These are phyloP conservation scores for Cryptocephalus moraei DNA, from an alignment of 2,888 invertebrate species.

Conservation along the genomic window DNA sequence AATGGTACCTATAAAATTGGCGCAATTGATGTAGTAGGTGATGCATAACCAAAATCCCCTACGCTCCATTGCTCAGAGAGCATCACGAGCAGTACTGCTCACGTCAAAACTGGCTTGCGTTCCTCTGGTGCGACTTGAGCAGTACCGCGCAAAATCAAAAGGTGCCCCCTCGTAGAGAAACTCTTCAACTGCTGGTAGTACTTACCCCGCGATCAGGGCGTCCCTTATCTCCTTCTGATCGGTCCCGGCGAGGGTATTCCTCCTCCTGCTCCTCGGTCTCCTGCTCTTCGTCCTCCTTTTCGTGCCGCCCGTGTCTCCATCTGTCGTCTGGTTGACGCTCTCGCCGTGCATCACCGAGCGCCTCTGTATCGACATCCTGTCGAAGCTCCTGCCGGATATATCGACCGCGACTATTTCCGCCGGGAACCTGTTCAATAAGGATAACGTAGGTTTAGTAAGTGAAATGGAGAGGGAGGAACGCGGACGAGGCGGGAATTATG, in stretches of 20 bases:
- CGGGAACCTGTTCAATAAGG: slow-evolving; percentile 55
- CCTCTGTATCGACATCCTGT: slow-evolving; percentile 77
- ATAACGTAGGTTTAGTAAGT: no score
- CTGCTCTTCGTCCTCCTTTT: slow-evolving; percentile 63
- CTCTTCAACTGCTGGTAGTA: not conserved
- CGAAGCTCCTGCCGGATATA: slow-evolving; percentile 78
- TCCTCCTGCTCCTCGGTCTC: slow-evolving; percentile 70
- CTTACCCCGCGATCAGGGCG: slow-evolving; percentile 70
- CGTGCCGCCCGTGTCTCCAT: slow-evolving; percentile 35
- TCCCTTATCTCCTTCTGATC: slow-evolving; percentile 83
- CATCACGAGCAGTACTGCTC: no score
- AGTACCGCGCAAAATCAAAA: not conserved
- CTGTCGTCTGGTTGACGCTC: slow-evolving; percentile 28
- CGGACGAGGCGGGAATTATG: no score
- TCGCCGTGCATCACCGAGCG: slow-evolving; percentile 61
- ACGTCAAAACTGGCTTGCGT: not conserved
- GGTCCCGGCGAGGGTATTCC: slow-evolving; percentile 85
- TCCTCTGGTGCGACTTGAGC: not conserved
- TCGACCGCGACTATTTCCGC: slow-evolving; percentile 84
- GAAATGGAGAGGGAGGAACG: no score
- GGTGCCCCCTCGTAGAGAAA: slow-evolving; percentile 27
- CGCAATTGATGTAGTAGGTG: no score
- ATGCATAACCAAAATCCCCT: no score
- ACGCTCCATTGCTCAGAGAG: no score
- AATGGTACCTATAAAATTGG: no score